Conservation (phyloP, 2,797 vertebrate species). For the Pantherophis alleghaniensis region DNA sequence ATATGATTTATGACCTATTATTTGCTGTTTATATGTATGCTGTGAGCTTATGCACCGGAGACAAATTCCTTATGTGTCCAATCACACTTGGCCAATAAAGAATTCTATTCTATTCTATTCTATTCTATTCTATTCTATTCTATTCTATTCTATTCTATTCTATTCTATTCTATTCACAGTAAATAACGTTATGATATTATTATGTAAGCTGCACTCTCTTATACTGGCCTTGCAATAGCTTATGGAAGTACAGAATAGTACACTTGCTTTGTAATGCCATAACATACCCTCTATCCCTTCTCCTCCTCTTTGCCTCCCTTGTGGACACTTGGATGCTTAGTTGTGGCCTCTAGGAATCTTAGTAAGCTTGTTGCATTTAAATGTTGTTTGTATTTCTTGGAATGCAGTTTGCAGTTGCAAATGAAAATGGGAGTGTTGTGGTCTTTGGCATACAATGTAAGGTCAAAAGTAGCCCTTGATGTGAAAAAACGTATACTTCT, state of each 20-base stretch:
- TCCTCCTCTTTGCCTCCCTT: neutral
- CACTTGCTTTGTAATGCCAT: neutral
- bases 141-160: too few species aligned
- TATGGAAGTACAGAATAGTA: neutral
- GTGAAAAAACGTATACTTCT: neutral
- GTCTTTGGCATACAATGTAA: neutral
- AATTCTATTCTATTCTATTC: neutral
- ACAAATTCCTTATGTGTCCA: neutral
- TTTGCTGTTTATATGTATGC: neutral
- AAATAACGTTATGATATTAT: neutral
- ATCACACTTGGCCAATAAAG: too few species aligned
- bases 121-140: too few species aligned
- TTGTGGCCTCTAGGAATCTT: neutral
- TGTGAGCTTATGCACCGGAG: neutral
- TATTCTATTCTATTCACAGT: neutral
- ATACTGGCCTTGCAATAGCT: neutral
- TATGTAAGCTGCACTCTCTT: neutral
- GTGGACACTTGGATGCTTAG: neutral
- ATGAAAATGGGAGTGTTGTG: neutral
- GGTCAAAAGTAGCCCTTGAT: neutral
- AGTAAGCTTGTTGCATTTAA: neutral
- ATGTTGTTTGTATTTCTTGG: neutral
- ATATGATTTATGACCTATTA: neutral
- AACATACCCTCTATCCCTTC: neutral
- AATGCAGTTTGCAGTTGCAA: neutral